Percentiles rank a stretch among this genome's conserved stretches.
These are phyloP conservation scores for Capitella teleta DNA, from an alignment of 1,140 invertebrate species.

Conservation along the genomic window DNA sequence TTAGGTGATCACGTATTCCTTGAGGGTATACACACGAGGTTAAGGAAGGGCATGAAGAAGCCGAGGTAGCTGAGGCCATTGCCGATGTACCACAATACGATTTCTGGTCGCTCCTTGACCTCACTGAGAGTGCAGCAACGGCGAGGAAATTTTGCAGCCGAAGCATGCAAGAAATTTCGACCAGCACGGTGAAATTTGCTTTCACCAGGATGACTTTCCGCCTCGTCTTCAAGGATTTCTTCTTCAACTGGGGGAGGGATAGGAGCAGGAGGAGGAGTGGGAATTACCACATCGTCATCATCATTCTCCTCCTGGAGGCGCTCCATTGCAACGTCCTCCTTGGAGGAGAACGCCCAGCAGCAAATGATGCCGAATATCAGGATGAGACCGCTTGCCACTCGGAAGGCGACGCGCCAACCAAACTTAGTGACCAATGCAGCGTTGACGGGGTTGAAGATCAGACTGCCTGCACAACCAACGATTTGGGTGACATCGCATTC, in stretches of 20 bases:
- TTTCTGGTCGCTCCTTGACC: conserved; percentile 13
- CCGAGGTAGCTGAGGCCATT: conserved; percentile 14
- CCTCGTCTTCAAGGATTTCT: background rate
- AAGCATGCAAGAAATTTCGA: too few relatives aligned
- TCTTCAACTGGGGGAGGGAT: too few relatives aligned
- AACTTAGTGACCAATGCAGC: conserved; percentile 12
- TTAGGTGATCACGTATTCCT: too few relatives aligned
- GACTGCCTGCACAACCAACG: conserved; percentile 13
- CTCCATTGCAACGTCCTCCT: conserved; percentile 7
- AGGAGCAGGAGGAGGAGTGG: background rate
- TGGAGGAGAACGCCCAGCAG: conserved; percentile 13
- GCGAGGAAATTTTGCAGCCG: too few relatives aligned
- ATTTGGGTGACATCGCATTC: background rate
- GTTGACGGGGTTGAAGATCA: conserved; percentile 18
- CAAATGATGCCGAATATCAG: conserved; percentile 13
- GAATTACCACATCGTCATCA: background rate
- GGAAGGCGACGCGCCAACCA: conserved; percentile 14
- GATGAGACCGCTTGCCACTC: conserved; percentile 11
- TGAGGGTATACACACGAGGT: conserved; percentile 12
- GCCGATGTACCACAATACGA: conserved; percentile 16
- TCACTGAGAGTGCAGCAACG: conserved; percentile 5
- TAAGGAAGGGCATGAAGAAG: conserved; percentile 18
- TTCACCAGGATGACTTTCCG: conserved; percentile 1
- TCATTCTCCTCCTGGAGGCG: conserved; percentile 1
- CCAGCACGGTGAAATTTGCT: too few relatives aligned